Conservation (phyloP, 1,140 invertebrate genomes). For the Periplaneta americana region DNA sequence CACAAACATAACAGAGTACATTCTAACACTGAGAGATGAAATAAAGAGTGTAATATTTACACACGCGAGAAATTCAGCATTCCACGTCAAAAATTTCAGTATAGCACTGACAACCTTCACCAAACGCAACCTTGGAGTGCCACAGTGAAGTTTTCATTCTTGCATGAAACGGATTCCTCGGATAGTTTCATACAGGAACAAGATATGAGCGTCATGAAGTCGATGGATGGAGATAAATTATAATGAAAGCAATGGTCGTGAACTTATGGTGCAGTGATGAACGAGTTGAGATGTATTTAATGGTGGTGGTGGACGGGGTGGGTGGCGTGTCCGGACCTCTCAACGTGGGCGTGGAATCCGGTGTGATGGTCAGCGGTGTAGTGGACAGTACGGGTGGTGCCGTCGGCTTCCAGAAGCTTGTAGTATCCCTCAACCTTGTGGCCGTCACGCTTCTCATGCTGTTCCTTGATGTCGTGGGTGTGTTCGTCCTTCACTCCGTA, state of each 20-base stretch:
- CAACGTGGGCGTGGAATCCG: too few species aligned
- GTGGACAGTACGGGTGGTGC: too few species aligned
- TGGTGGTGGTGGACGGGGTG: not conserved
- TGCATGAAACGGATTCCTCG: not conserved
- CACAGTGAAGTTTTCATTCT: not conserved
- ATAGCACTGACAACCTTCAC: not conserved
- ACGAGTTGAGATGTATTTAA: not conserved
- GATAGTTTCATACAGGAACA: not conserved
- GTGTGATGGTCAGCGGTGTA: too few species aligned
- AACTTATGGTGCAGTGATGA: not conserved
- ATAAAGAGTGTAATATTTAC: not conserved
- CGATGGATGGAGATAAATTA: not conserved
- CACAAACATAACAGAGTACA: too few species aligned
- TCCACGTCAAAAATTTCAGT: not conserved
- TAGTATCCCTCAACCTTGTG: too few species aligned
- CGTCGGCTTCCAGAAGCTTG: too few species aligned
- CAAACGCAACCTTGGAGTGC: not conserved
- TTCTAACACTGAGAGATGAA: too few species aligned
- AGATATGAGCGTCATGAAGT: not conserved
- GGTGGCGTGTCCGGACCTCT: not conserved
- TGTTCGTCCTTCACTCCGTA: conserved; percentile 24
- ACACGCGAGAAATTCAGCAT: too few species aligned
- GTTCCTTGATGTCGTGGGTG: conserved; percentile 24
- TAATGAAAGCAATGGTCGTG: not conserved
- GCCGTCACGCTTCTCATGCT: too few species aligned